Conservation (phyloP, 2,113 vertebrate species). For the Atherinomorus stipes region DNA sequence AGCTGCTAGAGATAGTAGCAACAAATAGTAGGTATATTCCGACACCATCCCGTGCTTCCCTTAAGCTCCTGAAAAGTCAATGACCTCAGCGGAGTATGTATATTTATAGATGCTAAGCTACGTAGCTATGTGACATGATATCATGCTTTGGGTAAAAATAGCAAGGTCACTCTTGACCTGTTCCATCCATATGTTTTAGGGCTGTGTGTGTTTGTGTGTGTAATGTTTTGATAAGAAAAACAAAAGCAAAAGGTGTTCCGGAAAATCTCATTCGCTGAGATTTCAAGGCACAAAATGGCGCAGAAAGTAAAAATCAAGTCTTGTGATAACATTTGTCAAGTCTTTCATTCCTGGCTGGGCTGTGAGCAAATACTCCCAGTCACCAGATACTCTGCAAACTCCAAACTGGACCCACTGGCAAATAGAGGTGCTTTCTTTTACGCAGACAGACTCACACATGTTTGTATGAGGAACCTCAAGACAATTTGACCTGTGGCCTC, state of each 20-base stretch:
- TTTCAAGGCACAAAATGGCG: neutral
- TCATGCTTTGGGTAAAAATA: neutral
- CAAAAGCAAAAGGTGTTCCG: no score
- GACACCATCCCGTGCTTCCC: conserved; percentile 27
- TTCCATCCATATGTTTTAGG: neutral
- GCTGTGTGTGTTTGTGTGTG: neutral
- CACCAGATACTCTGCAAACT: conserved; percentile 61
- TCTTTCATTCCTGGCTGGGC: conserved; percentile 17
- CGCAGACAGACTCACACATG: conserved; percentile 25
- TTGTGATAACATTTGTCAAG: neutral
- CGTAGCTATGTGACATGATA: conserved; percentile 30
- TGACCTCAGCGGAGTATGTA: conserved; percentile 31
- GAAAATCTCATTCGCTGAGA: neutral
- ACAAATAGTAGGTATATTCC: conserved; percentile 14
- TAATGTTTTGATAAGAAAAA: neutral
- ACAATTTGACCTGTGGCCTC: conserved; percentile 62
- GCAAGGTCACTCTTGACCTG: neutral
- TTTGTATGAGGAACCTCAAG: conserved; percentile 26
- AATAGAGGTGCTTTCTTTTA: conserved; percentile 49
- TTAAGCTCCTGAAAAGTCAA: conserved; percentile 24
- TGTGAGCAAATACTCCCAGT: conserved; percentile 61
- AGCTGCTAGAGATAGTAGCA: neutral
- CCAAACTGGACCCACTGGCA: conserved; percentile 41
- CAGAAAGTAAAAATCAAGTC: no score
- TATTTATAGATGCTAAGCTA: conserved; percentile 61